Base-by-base conservation (phyloP, 2,113 vertebrate species). In the Tragulus kanchil region DNA sequence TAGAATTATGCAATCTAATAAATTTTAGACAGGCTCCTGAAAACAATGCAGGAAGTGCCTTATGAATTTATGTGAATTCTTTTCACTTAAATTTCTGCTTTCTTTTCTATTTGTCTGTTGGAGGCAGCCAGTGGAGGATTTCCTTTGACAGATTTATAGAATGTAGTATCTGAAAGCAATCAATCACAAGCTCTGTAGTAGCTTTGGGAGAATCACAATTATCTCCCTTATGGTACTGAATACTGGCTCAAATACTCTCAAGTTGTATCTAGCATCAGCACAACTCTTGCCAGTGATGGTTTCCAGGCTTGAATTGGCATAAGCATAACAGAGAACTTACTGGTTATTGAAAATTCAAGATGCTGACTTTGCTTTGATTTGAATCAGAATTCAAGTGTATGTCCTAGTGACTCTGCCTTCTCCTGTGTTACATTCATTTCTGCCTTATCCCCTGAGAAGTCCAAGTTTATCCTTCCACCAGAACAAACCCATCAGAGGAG, bases 91-190 rank as follows among this genome's bases (percentile, higher is more conserved):
- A 61, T 52, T 78, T 96, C 26, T 89, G 5, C 56, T 75, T 93
- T 88, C 64, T 82, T 91, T 88, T 50, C 28, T 52, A 58, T 86
- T 94, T 96, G 50, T 86, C 65, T 67, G 54, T 71, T 85, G 52
- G 77, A 90, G 45, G 36, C 42, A 89, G 31, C 21, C 73, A 86
- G 1, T 64, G 15, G 31, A 91, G 62, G 6, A 10, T 84, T 85
- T 62, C 78, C 48, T 75, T 42, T 69, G 85, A 28, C 25, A 56
- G n/a, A 84, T 82, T 45, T 5, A 25, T 15, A 58, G 16, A 81
- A 67, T 64, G 9, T 28, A 69, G 31, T 19, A 0, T 85, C 78
- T 71, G 11, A 89, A 81, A 78, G 28, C 73, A 42, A 31, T 77
- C 25, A 48, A 16, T 71, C 25, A 8, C 62, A 45, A 90, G 50